Base-by-base conservation (phyloP, 2,888 invertebrate genomes). In the Sinhomidia bicolor region DNA sequence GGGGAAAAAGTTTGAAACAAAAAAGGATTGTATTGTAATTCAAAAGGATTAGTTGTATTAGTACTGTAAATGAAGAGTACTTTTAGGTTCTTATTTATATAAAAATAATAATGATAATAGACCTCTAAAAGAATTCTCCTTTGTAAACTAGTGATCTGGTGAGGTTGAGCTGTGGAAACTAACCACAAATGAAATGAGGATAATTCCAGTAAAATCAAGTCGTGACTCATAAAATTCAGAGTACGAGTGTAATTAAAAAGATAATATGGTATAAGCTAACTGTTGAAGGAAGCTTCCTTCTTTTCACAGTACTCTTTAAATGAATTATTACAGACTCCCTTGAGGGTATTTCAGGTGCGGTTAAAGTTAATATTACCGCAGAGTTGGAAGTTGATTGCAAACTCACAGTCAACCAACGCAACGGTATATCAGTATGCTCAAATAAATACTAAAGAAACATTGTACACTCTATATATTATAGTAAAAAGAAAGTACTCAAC, bases 251-350 rank as follows among this genome's bases (percentile, higher is more conserved):
- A 47, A 74, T 74, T 44, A 47, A 74, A 74, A 74, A 47, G 47
- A 74, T 74, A 74, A 74, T 74, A 47, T 26, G n/a, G 26, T 74
- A 47, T 74, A 47, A 74, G 20, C 20, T 68, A 74, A 17, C 41
- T 68, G 68, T 9, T 36, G 41, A 41, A 41, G n/a, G 20, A 41
- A 17, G 68, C 41, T 68, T 68, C 41, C 74, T 47, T 47, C n/a
- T n/a, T 68, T 32, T 32, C 32, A n/a, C 12, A 14, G 41, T 41
- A 51, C n/a, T n/a, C n/a, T n/a, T n/a, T 32, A 76, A 51, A 76
- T 51, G 26, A 76, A 76, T 76, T 76, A 76, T 29, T n/a, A 29
- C 20, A 20, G 57, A 76, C 32, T 76, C 51, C 76, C 76, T 76
- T 0, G 76, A 29, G 76, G 76, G 29, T 17, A 51, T 12, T 76